A percentile compares a stretch with the other conserved stretches of the same genome.
Evolutionary conservation across 2,797 vertebrate genomes (phyloP).

Genomic region (Cyprinella venusta): DNA sequence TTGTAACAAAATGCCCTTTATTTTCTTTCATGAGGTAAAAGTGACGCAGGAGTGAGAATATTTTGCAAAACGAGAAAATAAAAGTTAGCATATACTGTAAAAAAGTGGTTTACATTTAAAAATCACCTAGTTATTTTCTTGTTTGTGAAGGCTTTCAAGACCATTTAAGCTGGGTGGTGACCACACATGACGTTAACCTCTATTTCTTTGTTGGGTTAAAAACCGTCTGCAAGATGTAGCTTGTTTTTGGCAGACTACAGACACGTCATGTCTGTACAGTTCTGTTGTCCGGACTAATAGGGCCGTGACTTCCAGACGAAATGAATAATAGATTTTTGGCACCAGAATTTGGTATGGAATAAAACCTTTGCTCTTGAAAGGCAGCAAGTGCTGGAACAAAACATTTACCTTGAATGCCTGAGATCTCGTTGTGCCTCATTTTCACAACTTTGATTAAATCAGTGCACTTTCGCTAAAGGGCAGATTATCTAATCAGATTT

Average conservation of each 20-base stretch:
- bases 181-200: background rate
- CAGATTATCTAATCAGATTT: conserved; percentile 7
- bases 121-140: conserved; percentile 21
- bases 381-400: background rate
- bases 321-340: background rate
- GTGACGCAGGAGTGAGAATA: no score
- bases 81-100: background rate
- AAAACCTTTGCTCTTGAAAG: conserved; percentile 2
- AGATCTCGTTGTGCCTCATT: background rate
- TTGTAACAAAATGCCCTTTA: background rate
- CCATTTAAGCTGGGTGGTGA: conserved; percentile 22
- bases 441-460: conserved; percentile 12
- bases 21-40: background rate
- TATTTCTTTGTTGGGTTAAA: conserved; percentile 9
- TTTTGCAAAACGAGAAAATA: background rate
- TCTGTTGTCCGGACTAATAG: conserved; percentile 3
- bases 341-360: background rate
- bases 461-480: background rate
- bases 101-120: background rate
- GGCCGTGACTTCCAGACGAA: background rate
- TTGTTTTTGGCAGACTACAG: conserved; percentile 13
- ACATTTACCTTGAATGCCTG: background rate
- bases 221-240: conserved; percentile 13
- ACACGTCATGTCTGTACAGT: conserved; percentile 20
- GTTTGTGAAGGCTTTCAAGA: conserved; percentile 10